Evolutionary conservation across 2,113 vertebrate species (phyloP).

Genomic region (Chionomys nivalis): DNA sequence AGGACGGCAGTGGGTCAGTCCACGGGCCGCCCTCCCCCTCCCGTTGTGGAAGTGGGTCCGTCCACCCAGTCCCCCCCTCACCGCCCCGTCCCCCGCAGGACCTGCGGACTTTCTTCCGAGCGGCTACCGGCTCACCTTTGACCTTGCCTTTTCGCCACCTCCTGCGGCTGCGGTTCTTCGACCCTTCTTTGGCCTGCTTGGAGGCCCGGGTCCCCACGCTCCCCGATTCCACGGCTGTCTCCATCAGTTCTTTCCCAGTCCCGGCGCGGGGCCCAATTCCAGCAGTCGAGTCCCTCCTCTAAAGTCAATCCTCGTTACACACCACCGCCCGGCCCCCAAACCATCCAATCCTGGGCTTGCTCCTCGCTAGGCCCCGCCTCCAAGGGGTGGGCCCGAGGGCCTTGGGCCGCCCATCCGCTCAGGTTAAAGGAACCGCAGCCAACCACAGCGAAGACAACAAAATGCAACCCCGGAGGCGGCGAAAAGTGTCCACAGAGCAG

Average conservation of each 20-base stretch:
- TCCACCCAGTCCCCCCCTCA: neutral
- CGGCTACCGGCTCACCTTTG: conserved; percentile 74
- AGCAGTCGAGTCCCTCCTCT: neutral
- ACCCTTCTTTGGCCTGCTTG: conserved; percentile 39
- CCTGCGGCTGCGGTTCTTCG: conserved; percentile 50
- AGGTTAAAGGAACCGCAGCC: conserved; percentile 54
- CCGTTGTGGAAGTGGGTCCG: conserved; percentile 20
- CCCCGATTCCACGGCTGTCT: neutral
- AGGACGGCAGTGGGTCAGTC: neutral
- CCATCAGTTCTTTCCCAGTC: conserved; percentile 62
- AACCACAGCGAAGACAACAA: neutral
- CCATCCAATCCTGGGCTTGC: conserved; percentile 88
- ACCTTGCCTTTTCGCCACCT: conserved; percentile 71
- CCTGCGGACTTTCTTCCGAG: conserved; percentile 5
- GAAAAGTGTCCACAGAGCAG: neutral
- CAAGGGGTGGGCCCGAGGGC: neutral
- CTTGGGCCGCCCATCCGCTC: neutral
- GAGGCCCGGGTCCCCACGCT: neutral
- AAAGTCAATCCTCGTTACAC: conserved; percentile 61
- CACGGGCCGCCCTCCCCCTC: neutral
- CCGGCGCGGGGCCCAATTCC: neutral
- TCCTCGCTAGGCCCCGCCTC: conserved; percentile 25
- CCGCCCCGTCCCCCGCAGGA: neutral
- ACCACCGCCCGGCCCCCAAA: conserved; percentile 80
- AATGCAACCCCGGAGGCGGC: neutral